These are phyloP conservation scores for Takifugu bimaculatus DNA, from an alignment of 2,113 vertebrate genomes.

Conservation along the genomic window DNA sequence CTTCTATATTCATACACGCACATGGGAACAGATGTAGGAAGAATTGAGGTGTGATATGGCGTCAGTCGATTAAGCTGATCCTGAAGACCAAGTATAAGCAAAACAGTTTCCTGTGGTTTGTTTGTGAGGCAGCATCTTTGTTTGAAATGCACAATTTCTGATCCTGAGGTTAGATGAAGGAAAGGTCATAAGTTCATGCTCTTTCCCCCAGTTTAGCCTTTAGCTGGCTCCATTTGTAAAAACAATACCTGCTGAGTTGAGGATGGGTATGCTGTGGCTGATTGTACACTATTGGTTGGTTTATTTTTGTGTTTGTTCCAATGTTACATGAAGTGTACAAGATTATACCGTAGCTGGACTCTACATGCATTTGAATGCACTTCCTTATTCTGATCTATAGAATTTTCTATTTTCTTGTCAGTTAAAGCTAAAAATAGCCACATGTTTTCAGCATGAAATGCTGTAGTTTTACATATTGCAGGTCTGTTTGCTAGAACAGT, in stretches of 20 bases:
- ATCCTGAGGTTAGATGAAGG: conserved; percentile 45
- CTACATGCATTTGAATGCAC: not conserved
- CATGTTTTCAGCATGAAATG: no score
- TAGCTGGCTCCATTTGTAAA: conserved; percentile 38
- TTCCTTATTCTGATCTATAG: not conserved
- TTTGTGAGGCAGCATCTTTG: not conserved
- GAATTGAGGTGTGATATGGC: conserved; percentile 30
- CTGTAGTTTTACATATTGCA: no score
- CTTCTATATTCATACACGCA: no score
- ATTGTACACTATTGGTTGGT: no score
- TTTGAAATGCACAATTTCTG: not conserved
- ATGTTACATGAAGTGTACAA: no score
- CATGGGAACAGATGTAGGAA: conserved; percentile 1
- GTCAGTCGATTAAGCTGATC: conserved; percentile 35
- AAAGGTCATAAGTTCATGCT: conserved; percentile 38
- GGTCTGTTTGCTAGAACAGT: no score
- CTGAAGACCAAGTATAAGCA: conserved; percentile 8
- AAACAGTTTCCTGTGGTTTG: not conserved
- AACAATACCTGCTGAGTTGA: conserved; percentile 7
- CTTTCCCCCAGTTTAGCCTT: conserved; percentile 52
- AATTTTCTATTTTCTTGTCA: not conserved
- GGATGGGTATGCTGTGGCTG: not conserved
- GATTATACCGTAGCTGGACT: no score
- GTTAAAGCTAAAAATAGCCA: not conserved
- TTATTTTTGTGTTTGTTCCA: no score